phyloP scores from a whole-genome alignment of 2,113 vertebrate species.

The Athene cunicularia region DNA sequence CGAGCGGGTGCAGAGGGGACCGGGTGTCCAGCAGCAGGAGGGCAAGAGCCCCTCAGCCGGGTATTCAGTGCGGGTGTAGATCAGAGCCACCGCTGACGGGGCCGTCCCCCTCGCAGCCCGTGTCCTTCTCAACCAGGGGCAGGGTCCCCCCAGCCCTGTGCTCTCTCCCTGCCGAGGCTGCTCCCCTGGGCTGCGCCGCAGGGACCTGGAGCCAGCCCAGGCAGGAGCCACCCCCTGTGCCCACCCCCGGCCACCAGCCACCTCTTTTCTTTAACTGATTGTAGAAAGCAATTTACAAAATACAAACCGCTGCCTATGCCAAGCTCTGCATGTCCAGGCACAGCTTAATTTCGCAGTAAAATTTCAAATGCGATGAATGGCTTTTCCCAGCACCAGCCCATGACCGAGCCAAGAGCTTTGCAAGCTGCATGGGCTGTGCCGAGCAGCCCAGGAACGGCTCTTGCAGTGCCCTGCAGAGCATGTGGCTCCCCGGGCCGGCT shows the following conservation, averaged over 20 bases:
- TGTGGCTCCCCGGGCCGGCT: neutral
- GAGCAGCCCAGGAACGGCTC: neutral
- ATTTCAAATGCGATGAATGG: neutral
- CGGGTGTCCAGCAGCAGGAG: fast-evolving
- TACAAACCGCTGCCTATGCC: neutral
- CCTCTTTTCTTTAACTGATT: conserved; percentile 8
- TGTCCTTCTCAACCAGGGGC: fast-evolving
- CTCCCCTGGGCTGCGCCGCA: neutral
- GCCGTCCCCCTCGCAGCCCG: fast-evolving
- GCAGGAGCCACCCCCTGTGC: neutral
- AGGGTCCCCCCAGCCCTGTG: neutral
- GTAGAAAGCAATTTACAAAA: conserved; percentile 43
- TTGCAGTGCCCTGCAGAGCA: neutral
- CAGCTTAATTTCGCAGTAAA: conserved; percentile 22
- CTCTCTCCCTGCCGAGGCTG: neutral
- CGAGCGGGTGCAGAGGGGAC: neutral
- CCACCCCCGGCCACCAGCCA: neutral
- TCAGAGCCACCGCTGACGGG: neutral
- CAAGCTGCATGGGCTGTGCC: neutral
- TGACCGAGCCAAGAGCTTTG: neutral
- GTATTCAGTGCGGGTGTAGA: neutral
- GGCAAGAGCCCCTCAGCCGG: neutral
- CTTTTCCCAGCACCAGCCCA: conserved; percentile 2
- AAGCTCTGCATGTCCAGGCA: conserved; percentile 15
- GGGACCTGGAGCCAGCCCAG: neutral